phyloP scores from a whole-genome alignment of 2,797 vertebrate genomes.

The Dallia pectoralis region DNA sequence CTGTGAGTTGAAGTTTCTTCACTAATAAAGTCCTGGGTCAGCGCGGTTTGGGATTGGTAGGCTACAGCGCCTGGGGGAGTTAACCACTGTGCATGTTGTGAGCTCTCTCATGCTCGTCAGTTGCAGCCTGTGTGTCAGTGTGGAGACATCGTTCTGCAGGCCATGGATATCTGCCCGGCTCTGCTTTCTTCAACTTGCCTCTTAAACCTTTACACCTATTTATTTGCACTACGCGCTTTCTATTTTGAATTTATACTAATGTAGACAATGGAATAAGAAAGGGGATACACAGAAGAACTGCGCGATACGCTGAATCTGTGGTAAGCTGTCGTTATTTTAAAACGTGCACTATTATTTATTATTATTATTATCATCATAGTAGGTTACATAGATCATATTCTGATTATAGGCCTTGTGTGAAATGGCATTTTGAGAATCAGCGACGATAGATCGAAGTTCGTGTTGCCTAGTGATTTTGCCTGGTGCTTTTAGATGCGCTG shows the following conservation, averaged over 20 bases:
- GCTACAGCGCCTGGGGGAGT: slow-evolving; percentile 57
- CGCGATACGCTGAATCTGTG: neutral
- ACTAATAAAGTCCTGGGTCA: slow-evolving; percentile 1
- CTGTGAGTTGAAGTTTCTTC: neutral
- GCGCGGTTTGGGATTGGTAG: slow-evolving; percentile 31
- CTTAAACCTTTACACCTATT: neutral
- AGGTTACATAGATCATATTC: neutral
- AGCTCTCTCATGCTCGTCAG: slow-evolving; percentile 63
- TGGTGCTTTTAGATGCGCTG: neutral
- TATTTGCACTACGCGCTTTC: neutral
- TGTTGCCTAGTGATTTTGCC: neutral
- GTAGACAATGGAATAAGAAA: neutral
- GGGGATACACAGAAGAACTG: neutral
- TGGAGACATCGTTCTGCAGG: slow-evolving; percentile 32
- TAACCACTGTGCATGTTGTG: slow-evolving; percentile 54
- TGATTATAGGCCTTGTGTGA: neutral
- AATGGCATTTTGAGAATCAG: neutral
- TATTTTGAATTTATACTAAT: too few species aligned
- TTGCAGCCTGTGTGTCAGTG: slow-evolving; percentile 51
- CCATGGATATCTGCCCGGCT: neutral
- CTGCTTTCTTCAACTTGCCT: slow-evolving; percentile 4
- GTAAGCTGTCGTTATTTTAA: neutral
- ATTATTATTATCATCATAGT: neutral
- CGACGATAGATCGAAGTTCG: neutral
- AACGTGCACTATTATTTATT: neutral